Evolutionary conservation across 2,113 vertebrate genomes (phyloP).

Genomic region (Glaucomys volans): DNA sequence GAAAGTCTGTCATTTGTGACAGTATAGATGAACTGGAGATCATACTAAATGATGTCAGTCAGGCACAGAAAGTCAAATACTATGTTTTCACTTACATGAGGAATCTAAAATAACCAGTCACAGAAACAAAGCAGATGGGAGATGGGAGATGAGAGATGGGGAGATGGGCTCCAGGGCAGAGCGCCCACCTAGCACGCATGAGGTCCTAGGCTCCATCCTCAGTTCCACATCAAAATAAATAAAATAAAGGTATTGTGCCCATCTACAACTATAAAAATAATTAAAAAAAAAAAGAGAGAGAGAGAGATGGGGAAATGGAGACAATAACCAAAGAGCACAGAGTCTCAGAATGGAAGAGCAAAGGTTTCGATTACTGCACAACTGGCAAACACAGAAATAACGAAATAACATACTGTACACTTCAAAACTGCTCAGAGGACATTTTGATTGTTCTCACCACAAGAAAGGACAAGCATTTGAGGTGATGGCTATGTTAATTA

Average conservation of each 20-base stretch:
- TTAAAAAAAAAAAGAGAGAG: background rate
- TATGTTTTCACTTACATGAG: background rate
- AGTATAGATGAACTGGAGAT: background rate
- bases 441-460: background rate
- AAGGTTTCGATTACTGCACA: background rate
- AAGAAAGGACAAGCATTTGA: background rate
- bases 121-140: background rate
- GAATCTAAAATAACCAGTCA: background rate
- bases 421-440: background rate
- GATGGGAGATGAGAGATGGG: too few relatives aligned
- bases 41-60: background rate
- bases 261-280: too few relatives aligned
- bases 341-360: background rate
- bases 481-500: background rate
- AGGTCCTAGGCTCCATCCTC: too few relatives aligned
- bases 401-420: background rate
- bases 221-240: too few relatives aligned
- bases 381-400: background rate
- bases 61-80: background rate
- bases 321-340: background rate
- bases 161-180: too few relatives aligned
- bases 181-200: too few relatives aligned
- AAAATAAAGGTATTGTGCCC: too few relatives aligned
- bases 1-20: background rate
- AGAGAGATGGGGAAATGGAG: background rate